Conservation (phyloP, 1,140 invertebrate species). For the Zeugodacus cucurbitae region DNA sequence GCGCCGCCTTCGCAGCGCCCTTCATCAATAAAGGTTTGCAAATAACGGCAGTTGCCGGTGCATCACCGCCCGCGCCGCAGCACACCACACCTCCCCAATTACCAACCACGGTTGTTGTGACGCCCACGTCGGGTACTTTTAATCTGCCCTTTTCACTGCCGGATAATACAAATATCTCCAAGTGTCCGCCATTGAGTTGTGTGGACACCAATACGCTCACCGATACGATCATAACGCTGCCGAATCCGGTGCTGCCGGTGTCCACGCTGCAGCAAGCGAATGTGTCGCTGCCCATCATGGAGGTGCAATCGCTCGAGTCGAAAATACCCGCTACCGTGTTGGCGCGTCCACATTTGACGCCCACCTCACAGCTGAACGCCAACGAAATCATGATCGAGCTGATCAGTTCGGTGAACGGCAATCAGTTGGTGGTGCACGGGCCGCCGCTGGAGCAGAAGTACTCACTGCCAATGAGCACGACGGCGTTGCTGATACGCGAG, state of each 20-base stretch:
- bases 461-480: constrained; percentile 47
- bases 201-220: background rate
- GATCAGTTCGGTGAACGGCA: background rate
- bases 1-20: background rate
- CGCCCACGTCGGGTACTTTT: background rate
- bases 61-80: background rate
- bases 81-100: background rate
- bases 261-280: background rate
- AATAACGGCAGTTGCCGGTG: background rate
- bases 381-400: constrained; percentile 47
- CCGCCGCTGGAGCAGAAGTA: constrained; percentile 31
- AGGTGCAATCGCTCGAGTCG: background rate
- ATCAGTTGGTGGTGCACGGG: constrained; percentile 46
- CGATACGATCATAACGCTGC: background rate
- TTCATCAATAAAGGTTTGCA: constrained; percentile 27
- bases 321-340: background rate
- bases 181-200: background rate
- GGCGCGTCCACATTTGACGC: background rate
- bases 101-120: background rate
- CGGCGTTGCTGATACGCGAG: constrained; percentile 51
- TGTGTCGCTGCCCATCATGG: background rate
- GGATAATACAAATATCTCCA: constrained; percentile 2
- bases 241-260: background rate
- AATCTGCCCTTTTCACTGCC: constrained; percentile 5
- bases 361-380: constrained; percentile 37